Percentiles rank a stretch among this genome's conserved stretches.
These are phyloP conservation scores for Callosobruchus maculatus DNA, from an alignment of 2,888 invertebrate genomes.

Conservation along the genomic window DNA sequence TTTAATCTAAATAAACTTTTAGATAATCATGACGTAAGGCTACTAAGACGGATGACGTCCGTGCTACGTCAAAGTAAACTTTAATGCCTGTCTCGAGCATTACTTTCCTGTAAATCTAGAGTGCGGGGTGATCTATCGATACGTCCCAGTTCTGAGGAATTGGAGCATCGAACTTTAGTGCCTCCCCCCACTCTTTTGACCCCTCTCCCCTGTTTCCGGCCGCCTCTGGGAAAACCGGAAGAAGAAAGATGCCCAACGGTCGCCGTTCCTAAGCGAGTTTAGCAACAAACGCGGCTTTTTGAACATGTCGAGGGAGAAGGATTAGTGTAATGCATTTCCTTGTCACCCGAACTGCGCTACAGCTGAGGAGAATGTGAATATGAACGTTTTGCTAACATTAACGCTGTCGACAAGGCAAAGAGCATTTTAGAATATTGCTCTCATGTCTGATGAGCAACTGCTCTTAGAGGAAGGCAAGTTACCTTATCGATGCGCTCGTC, in stretches of 20 bases:
- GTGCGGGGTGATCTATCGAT: neutral
- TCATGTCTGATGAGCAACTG: too few relatives aligned
- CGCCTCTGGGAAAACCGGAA: neutral
- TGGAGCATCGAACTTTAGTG: neutral
- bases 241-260: neutral
- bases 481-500: too few relatives aligned
- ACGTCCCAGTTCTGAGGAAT: neutral
- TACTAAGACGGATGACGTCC: too few relatives aligned
- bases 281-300: neutral
- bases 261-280: neutral
- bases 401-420: too few relatives aligned
- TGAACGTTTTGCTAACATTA: too few relatives aligned
- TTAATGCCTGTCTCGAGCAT: neutral
- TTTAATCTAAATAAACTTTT: too few relatives aligned
- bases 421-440: too few relatives aligned
- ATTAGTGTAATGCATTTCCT: neutral
- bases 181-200: neutral
- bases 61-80: neutral
- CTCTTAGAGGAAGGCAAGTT: too few relatives aligned
- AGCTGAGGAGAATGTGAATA: too few relatives aligned
- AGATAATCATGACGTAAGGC: too few relatives aligned
- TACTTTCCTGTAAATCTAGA: neutral
- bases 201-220: neutral
- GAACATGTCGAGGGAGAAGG: neutral
- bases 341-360: neutral